Base-by-base conservation (phyloP, 1,140 invertebrate species). In the Cotesia vestalis region DNA sequence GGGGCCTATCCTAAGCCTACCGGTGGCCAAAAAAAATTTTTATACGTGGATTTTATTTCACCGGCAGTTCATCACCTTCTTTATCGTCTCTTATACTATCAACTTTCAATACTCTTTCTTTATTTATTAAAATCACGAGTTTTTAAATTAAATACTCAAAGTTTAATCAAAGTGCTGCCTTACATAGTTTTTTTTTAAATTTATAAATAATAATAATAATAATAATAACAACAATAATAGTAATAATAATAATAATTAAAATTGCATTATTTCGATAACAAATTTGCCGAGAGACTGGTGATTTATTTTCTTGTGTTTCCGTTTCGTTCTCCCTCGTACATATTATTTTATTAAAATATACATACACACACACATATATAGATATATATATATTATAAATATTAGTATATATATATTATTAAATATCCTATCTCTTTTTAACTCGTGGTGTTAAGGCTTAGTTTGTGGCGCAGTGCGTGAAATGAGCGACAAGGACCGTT, bases 401-500 rank as follows among this genome's bases (percentile, higher is more conserved):
- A n/a, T n/a, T n/a, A n/a, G n/a, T n/a, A 34, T 14, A 46, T n/a
- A 46, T 62, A 8, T 46, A 51, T 55, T 5, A 66, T 46, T 46
- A 46, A 38, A 66, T 34, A 52, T n/a, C 9, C 34, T 64, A 17
- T 46, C 40, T 27, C 57, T 61, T 38, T 68, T 57, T 62, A 55
- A 51, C 27, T 64, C 57, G 66, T 69, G 61, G 38, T 66, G 66
- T 34, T 67, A 55, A 67, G 36, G 52, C n/a, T 52, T 20, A 27
- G 62, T 74, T 76, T 71, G 77, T 81, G 80, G 78, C 83, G 82
- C 79, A 80, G 80, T 81, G 82, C 82, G 83, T 85, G 85, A 89
- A 89, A 92, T 92, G 91, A 92, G 91, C 88, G 91, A 92, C 89
- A 91, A 91, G 89, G 91, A 92, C 89, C 90, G 91, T 88, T 91